phyloP scores from a whole-genome alignment of 2,113 vertebrate genomes.

The Bungarus multicinctus region DNA sequence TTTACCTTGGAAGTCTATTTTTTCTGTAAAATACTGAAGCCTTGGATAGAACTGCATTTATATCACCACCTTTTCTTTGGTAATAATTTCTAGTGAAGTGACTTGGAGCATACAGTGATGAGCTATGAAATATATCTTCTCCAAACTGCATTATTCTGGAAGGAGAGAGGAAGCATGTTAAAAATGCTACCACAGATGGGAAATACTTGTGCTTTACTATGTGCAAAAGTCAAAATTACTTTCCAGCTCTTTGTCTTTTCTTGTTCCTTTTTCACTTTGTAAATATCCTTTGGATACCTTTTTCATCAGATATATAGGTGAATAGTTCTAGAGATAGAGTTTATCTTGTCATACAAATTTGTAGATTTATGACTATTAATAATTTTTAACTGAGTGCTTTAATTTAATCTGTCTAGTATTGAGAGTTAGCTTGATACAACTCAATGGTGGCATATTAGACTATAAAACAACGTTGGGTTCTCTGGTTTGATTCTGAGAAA shows the following conservation, averaged over 20 bases:
- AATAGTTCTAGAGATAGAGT: background rate
- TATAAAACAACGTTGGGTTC: background rate
- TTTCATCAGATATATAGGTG: background rate
- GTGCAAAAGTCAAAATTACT: background rate
- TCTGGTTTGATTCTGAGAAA: background rate
- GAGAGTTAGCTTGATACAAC: no score
- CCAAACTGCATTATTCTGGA: background rate
- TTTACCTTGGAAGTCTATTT: background rate
- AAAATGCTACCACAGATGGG: background rate
- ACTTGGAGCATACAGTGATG: background rate
- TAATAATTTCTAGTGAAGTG: conserved; percentile 42
- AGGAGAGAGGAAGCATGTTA: conserved; percentile 11
- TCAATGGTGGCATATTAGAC: background rate
- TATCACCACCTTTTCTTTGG: background rate
- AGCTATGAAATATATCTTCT: conserved; percentile 27
- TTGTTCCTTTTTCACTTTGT: background rate
- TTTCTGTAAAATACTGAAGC: background rate
- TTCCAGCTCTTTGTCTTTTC: background rate
- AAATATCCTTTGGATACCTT: background rate
- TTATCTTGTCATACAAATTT: background rate
- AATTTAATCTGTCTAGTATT: background rate
- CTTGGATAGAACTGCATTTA: conserved; percentile 25
- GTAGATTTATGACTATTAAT: background rate
- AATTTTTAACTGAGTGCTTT: background rate
- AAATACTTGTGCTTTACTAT: background rate